Conservation (phyloP, 2,797 vertebrate species). For the Salarias fasciatus region DNA sequence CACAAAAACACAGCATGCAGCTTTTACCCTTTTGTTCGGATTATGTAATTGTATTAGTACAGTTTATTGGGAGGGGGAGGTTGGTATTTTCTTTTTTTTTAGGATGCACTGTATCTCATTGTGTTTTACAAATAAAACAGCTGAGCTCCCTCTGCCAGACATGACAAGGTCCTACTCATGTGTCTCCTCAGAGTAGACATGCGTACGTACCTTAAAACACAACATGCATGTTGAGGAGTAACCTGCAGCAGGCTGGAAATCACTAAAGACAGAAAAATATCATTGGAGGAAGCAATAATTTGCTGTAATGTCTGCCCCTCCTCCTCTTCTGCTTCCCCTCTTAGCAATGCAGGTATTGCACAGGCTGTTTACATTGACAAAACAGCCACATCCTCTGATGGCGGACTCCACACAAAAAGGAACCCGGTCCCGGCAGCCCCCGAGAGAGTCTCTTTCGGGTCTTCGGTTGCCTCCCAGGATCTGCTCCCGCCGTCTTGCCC, state of each 20-base stretch:
- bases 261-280: conserved; percentile 60
- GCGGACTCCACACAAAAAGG: conserved; percentile 45
- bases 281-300: conserved; percentile 71
- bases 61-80: conserved; percentile 15
- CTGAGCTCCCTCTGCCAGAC: conserved; percentile 65
- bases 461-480: conserved; percentile 54
- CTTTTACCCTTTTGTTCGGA: conserved; percentile 32
- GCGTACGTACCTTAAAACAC: conserved; percentile 70
- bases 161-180: conserved; percentile 54
- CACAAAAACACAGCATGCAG: conserved; percentile 54
- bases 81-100: conserved; percentile 60
- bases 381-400: conserved; percentile 67
- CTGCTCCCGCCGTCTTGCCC: conserved; percentile 55
- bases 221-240: conserved; percentile 66
- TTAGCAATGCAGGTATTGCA: conserved; percentile 73
- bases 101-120: conserved; percentile 40
- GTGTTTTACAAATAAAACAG: conserved; percentile 52
- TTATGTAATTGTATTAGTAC: conserved; percentile 18
- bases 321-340: conserved; percentile 68
- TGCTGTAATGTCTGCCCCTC: conserved; percentile 66
- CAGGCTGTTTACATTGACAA: conserved; percentile 73
- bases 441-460: conserved; percentile 51
- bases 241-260: conserved; percentile 47
- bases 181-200: conserved; percentile 66
- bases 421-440: conserved; percentile 49